These are phyloP conservation scores for Tupaia chinensis DNA, from an alignment of 2,113 vertebrate genomes.

Conservation along the genomic window DNA sequence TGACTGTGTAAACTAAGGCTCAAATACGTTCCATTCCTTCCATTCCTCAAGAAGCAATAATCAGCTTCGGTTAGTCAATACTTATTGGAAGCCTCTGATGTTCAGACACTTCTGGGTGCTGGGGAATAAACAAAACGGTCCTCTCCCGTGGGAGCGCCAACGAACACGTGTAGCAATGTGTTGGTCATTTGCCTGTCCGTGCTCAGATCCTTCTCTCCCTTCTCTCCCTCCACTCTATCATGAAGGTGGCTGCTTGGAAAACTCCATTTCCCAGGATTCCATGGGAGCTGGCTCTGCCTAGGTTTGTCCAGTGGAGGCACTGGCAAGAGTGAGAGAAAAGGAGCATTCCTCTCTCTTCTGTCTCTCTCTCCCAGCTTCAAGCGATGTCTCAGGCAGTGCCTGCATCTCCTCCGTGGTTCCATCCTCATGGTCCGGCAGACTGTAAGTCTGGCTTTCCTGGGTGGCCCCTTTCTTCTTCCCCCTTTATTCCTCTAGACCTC, in stretches of 20 bases:
- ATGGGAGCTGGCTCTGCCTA: background rate
- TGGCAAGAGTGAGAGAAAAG: background rate
- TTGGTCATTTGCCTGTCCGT: background rate
- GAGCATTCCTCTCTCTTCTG: background rate
- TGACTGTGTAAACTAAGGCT: background rate
- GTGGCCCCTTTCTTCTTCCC: background rate
- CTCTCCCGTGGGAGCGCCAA: no score
- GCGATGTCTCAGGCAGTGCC: background rate
- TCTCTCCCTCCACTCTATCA: background rate
- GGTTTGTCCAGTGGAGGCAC: background rate
- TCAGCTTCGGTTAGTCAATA: no score
- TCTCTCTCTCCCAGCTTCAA: background rate
- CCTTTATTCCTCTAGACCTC: no score
- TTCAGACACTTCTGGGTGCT: background rate
- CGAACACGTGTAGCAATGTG: rapidly evolving
- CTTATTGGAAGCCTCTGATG: background rate
- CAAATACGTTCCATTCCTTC: no score
- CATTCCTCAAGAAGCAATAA: background rate
- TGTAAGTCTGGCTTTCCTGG: background rate
- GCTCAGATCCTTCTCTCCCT: background rate
- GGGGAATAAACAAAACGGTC: background rate
- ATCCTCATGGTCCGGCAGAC: background rate
- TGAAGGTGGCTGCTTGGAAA: background rate
- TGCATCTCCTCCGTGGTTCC: background rate
- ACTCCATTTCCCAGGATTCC: background rate